Base-by-base conservation (phyloP, 2,888 invertebrate species). In the Cartodere bifasciata region DNA sequence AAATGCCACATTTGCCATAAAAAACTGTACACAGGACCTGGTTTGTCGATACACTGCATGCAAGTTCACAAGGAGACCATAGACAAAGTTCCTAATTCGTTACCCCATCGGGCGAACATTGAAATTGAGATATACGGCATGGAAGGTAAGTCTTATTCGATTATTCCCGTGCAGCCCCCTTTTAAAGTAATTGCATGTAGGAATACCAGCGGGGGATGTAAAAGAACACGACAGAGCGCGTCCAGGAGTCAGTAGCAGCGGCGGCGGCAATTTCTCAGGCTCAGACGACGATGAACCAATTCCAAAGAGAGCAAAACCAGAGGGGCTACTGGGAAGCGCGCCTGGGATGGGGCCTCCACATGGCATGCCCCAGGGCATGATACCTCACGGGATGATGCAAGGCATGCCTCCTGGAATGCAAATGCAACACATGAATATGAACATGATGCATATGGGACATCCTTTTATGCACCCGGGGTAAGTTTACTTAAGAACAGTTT, bases 1-100 rank as follows among this genome's bases (percentile, higher is more conserved):
- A 99, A 99, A 70, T 98, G 98, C 70, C 95, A 95, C 63, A 92
- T 97, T 61, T 99, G 98, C 65, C 95, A 97, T 67, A 97, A 97
- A 64, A 95, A 95, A 65, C 67, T 99, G 45, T 98, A 95, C 61
- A 97, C 97, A 31, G 94, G 92, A 35, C 97, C 97, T 38, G 98
- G 97, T 23, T 67, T 98, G 47, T 92, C 95, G 48, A 98, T 98
- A 66, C 97, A 98, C 64, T 98, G 97, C 65, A 94, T 97, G 94
- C 97, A 98, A 79, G 97, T 98, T 37, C 98, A 98, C 64, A 98
- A 99, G 67, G 98, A 98, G 66, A 91, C 94, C 35, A 91, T 98
- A 59, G 97, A 98, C 64, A 95, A 97, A 72, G 95, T 99, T 57
- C 98, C 98, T 46, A 97, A 95, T 68, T 91, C 97, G 40, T 66